Base-by-base conservation (phyloP, 1,140 invertebrate species). In the Anthonomus grandis region DNA sequence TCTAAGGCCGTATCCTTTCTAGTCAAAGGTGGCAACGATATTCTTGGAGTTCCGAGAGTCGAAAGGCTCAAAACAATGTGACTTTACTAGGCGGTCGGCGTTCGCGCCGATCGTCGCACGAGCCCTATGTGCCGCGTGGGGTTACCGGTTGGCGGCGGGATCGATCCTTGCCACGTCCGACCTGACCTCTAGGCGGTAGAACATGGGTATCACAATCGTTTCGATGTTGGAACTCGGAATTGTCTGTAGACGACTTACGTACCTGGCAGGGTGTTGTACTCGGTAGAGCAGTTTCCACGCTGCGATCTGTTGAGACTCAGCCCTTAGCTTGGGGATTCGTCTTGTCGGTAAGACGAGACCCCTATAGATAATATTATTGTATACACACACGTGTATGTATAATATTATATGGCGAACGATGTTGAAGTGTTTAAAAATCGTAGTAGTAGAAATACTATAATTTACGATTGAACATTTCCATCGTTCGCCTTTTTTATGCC, bases 161-260 rank as follows among this genome's bases (percentile, higher is more conserved):
- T 60, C 54, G 53, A 60, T 55, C 44, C 62, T 50, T 49, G 44
- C 49, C 34, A 53, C 21, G 60, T 59, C 38, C 55, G 23, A 55
- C 23, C 51, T 2, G 45, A 55, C 25, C 36, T 44, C 45, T 49
- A 36, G 41, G 34, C 54, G 51, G 52, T 60, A 57, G 39, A 62
- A 44, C 55, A 64, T 63, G 50, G 57, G 60, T 57, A 51, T 45
- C 9, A 21, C 19, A 49, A 47, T 71, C 70, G 77, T 76, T 80
- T 79, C 77, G 76, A 78, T 77, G 78, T 80, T 75, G 76, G 76
- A 73, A 76, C 78, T 78, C 76, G 76, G 76, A 79, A 79, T 79
- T 75, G 77, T 80, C 74, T 79, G 78, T 75, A 80, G 77, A 81
- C 78, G 78, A 81, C 78, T 79, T 80, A 74, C 71, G 72, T 78